Base-by-base conservation (phyloP, 2,888 invertebrate species). In the Blera fallax region DNA sequence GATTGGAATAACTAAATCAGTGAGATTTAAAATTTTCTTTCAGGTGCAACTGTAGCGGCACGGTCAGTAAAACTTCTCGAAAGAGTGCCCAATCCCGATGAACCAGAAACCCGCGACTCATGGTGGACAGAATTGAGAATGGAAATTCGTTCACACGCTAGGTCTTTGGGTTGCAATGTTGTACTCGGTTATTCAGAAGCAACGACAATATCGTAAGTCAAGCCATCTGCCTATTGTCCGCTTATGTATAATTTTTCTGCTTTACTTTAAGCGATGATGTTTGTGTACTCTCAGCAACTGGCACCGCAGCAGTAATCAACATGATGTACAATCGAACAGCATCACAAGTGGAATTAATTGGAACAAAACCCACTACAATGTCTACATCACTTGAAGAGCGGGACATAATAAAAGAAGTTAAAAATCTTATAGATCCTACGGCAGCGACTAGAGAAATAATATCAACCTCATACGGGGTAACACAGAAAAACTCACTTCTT, bases 121-220 rank as follows among this genome's bases (percentile, higher is more conserved):
- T 99, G 99, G 98, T 99, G 99, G 99, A 97, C 96, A 0, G 98
- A 99, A 92, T 94, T 99, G 24, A 93, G 99, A 62, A 98, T 98
- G 91, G 99, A 99, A 93, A 96, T 99, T 76, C 94, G 98, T 0
- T 98, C 98, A 2, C 99, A 99, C 91, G 97, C 98, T 4, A 93
- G 97, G 43, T 96, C 98, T 0, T 93, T 99, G 87, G 96, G 97
- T 10, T 99, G 99, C 89, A 98, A 98, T 91, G 97, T 98, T 4
- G 97, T 99, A 56, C 93, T 99, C 45, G 99, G 98, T 0, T 99
- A 99, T 92, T 94, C 94, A n/a, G 99, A 99, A 93, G 94, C 95
- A 34, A 96, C 98, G 0, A 96, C 97, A 87, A 98, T 99, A 89
- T 97, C 97, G 98, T 98, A 92, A 93, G 93, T 1, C 6, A 14